Base-by-base conservation (phyloP, 1,140 invertebrate genomes). In the Ostrea denselamellosa region DNA sequence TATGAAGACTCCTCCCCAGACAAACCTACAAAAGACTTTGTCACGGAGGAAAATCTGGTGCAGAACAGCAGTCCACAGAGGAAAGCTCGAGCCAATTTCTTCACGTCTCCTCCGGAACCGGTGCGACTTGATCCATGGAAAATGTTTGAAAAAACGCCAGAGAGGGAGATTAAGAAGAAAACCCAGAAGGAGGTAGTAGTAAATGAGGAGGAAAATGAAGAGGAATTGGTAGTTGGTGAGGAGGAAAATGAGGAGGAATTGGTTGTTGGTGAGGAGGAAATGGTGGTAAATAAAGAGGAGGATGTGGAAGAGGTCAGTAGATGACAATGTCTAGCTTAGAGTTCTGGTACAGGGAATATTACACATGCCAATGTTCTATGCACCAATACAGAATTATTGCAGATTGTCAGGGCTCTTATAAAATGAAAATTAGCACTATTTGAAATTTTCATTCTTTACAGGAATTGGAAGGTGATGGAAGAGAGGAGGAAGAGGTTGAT, bases 401-500 rank as follows among this genome's bases (percentile, higher is more conserved):
- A 56, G 9, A 56, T 17, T 58, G 14, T 5, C 34, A 14, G 10
- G 56, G 14, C 19, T n/a, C n/a, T n/a, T n/a, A 5, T 3, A 58
- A 58, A 19, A 19, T 14, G 19, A 58, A 19, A 14, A 58, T 19
- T 12, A 58, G 4, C 19, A 14, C 5, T 0, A 58, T 19, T 58
- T 58, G 19, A 19, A 58, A 58, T 58, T 14, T 19, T 71, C 0
- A 71, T 14, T 28, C 25, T 22, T 71, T 28, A 52, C 44, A 83
- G 52, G 81, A 51, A 22, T 19, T 52, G 2, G 28, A 83, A 28
- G 81, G n/a, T 22, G 34, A n/a, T 52, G 52, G 5, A 7, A 51
- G 17, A 83, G 81, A 52, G 0, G 81, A 52, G n/a, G 97, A 96
- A 34, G 97, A 97, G 86, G 96, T 97, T 22, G 92, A 92, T 86